phyloP scores from a whole-genome alignment of 2,888 invertebrate species.

The Troides aeacus region DNA sequence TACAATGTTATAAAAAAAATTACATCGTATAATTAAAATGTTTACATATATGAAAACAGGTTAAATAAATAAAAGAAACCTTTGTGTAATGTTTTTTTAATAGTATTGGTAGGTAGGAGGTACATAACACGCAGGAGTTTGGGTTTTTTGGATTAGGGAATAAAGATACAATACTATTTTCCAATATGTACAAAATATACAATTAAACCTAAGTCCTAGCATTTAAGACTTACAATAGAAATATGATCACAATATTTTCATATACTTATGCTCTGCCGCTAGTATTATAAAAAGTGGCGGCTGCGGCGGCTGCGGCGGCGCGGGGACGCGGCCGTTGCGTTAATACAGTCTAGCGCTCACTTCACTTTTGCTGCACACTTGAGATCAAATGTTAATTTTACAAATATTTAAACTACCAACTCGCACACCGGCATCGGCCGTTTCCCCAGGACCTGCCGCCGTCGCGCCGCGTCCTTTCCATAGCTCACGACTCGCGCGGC shows the following conservation, averaged over 20 bases:
- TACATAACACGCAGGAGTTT: conserved; percentile 81
- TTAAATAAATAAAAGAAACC: conserved; percentile 44
- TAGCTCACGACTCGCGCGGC: conserved; percentile 8
- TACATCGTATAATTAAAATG: no score
- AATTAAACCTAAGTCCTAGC: conserved; percentile 73
- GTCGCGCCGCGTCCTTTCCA: conserved; percentile 7
- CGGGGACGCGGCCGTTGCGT: conserved; percentile 59
- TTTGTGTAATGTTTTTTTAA: conserved; percentile 79
- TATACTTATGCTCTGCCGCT: conserved; percentile 69
- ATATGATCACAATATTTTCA: conserved; percentile 80
- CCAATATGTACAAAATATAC: conserved; percentile 81
- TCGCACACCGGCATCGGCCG: conserved; percentile 69
- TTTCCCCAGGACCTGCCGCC: conserved; percentile 42
- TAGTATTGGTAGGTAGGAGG: conserved; percentile 82
- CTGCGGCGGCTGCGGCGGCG: conserved; percentile 44
- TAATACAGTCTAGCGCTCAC: conserved; percentile 67
- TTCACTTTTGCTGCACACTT: conserved; percentile 78
- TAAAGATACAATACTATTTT: conserved; percentile 80
- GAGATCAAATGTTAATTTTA: conserved; percentile 79
- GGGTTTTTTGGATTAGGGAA: conserved; percentile 79
- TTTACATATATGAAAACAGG: not conserved
- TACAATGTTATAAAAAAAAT: no score
- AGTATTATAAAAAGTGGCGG: conserved; percentile 49
- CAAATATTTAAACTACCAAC: conserved; percentile 74
- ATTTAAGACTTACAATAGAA: conserved; percentile 75